Percentiles rank a stretch among this genome's conserved stretches.
Conservation (phyloP, 2,888 invertebrate genomes). For the Xanthorhoe spadicearia region DNA sequence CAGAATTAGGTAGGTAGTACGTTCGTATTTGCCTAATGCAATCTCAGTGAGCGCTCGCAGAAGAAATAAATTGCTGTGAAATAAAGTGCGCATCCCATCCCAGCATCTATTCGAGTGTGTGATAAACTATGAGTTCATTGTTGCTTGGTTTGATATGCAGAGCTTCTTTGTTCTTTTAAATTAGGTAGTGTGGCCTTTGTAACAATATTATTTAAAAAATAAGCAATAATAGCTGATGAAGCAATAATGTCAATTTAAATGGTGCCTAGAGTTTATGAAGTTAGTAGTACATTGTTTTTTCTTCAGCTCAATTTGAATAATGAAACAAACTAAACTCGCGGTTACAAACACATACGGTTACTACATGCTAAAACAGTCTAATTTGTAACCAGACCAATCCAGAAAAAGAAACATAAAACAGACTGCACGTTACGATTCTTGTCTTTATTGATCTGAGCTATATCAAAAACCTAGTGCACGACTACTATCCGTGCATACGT, state of each 20-base stretch:
- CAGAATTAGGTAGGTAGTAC: constrained; percentile 48
- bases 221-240: not conserved
- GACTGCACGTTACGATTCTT: not conserved
- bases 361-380: too few relatives aligned
- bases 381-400: too few relatives aligned
- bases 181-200: not conserved
- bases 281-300: not conserved
- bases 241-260: not conserved
- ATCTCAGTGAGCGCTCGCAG: constrained; percentile 55
- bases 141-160: constrained; percentile 16
- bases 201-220: not conserved
- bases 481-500: constrained; percentile 35
- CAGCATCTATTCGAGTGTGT: constrained; percentile 17
- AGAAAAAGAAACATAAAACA: too few relatives aligned
- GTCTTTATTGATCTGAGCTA: too few relatives aligned
- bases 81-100: constrained; percentile 52
- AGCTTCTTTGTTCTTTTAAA: constrained; percentile 11
- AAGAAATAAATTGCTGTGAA: constrained; percentile 68
- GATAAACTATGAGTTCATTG: constrained; percentile 21
- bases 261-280: not conserved
- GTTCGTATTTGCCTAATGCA: constrained; percentile 62
- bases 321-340: too few relatives aligned
- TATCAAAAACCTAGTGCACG: constrained; percentile 12
- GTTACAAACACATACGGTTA: too few relatives aligned
- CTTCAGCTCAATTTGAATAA: too few relatives aligned